Percentiles rank a stretch among this genome's conserved stretches.
Evolutionary conservation across 2,888 invertebrate genomes (phyloP).

Genomic region (Sympetrum striolatum): DNA sequence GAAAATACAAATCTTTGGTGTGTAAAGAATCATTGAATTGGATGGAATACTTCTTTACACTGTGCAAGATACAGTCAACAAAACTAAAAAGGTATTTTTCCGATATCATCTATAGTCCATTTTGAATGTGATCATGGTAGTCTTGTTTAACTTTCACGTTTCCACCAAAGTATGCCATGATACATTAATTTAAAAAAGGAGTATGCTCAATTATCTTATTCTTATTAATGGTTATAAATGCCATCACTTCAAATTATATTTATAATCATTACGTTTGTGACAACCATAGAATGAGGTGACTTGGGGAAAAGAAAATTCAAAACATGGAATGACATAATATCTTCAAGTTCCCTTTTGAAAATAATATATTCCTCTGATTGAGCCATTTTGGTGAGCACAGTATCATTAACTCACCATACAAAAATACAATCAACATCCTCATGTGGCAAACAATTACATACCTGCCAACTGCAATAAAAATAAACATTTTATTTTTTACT

Average conservation of each 20-base stretch:
- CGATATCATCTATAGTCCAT: background rate
- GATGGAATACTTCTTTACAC: too few relatives aligned
- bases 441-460: background rate
- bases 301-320: background rate
- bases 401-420: background rate
- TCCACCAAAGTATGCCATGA: background rate
- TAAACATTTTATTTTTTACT: background rate
- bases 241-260: background rate
- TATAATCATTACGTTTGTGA: background rate
- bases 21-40: conserved; percentile 12
- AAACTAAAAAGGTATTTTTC: background rate
- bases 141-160: background rate
- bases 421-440: background rate
- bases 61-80: background rate
- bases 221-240: background rate
- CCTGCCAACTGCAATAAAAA: background rate
- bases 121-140: background rate
- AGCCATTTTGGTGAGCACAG: background rate
- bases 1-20: conserved; percentile 30
- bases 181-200: background rate
- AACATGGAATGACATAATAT: background rate
- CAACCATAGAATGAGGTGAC: background rate
- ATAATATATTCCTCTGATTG: background rate
- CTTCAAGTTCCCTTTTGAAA: background rate
- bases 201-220: background rate